phyloP scores from a whole-genome alignment of 2,888 invertebrate species.

The Polylopha cassiicola region DNA sequence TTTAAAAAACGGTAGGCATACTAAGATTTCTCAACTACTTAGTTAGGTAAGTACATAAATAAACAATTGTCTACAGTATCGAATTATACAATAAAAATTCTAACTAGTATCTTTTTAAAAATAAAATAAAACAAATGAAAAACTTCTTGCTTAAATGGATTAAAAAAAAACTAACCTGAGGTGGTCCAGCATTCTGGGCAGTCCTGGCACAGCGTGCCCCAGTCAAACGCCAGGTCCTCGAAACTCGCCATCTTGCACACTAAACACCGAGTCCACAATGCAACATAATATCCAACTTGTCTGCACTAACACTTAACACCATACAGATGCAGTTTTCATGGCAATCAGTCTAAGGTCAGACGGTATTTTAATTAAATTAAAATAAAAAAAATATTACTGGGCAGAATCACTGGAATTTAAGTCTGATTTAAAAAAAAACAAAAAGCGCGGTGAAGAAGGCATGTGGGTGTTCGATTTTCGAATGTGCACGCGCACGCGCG shows the following conservation, averaged over 20 bases:
- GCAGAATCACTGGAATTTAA: neutral
- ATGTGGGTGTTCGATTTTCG: slow-evolving; percentile 33
- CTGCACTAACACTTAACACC: slow-evolving; percentile 20
- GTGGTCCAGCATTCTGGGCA: slow-evolving; percentile 79
- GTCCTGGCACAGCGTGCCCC: slow-evolving; percentile 80
- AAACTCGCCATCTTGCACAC: slow-evolving; percentile 77
- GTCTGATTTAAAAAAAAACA: slow-evolving; percentile 17
- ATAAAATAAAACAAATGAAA: no score
- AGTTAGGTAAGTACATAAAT: no score
- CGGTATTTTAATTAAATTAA: slow-evolving; percentile 7
- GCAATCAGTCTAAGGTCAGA: slow-evolving; percentile 22
- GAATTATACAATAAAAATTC: no score
- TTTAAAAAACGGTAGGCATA: no score
- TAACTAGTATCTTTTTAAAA: no score
- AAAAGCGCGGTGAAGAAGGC: slow-evolving; percentile 41
- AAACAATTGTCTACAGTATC: no score
- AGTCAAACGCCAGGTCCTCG: slow-evolving; percentile 80
- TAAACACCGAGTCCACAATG: slow-evolving; percentile 16
- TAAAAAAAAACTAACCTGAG: slow-evolving; percentile 67
- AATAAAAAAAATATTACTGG: neutral
- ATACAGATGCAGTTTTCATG: slow-evolving; percentile 33
- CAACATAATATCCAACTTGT: slow-evolving; percentile 21
- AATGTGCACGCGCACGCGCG: slow-evolving; percentile 56
- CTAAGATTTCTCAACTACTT: no score
- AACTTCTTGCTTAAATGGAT: no score